phyloP scores from a whole-genome alignment of 64 coral and sea anemone species.

The Actinia equina region DNA sequence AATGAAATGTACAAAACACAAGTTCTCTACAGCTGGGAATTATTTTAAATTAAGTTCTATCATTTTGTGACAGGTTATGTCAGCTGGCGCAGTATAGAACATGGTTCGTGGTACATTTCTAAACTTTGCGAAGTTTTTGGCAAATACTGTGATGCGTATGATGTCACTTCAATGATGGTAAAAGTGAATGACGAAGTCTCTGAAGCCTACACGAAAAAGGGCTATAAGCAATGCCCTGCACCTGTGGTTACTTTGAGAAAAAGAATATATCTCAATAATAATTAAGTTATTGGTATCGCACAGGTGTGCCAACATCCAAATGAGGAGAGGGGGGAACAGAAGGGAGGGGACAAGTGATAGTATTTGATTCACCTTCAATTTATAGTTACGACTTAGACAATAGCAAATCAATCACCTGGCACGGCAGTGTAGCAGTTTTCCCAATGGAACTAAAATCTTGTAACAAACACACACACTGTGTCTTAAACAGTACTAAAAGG shows the following conservation, averaged over 20 bases:
- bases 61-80: slow-evolving; percentile 68
- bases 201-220: slow-evolving; percentile 61
- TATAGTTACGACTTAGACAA: too few species aligned
- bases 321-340: too few species aligned
- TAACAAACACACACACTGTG: too few species aligned
- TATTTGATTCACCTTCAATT: too few species aligned
- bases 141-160: slow-evolving; percentile 50
- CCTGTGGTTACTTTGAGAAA: slow-evolving; percentile 85
- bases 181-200: slow-evolving; percentile 89
- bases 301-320: too few species aligned
- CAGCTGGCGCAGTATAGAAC: slow-evolving; percentile 76
- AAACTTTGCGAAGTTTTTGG: slow-evolving; percentile 69
- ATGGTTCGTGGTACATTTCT: slow-evolving; percentile 94
- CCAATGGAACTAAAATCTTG: too few species aligned
- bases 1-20: too few species aligned
- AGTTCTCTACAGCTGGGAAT: too few species aligned
- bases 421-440: too few species aligned
- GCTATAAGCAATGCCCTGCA: slow-evolving; percentile 93
- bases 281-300: not conserved
- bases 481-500: too few species aligned
- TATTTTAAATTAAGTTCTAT: not conserved
- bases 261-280: slow-evolving; percentile 77
- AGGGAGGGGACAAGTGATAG: too few species aligned
- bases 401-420: too few species aligned
- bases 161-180: slow-evolving; percentile 89